Evolutionary conservation across 2,888 invertebrate genomes (phyloP).

Genomic region (Boloria euphrosyne): DNA sequence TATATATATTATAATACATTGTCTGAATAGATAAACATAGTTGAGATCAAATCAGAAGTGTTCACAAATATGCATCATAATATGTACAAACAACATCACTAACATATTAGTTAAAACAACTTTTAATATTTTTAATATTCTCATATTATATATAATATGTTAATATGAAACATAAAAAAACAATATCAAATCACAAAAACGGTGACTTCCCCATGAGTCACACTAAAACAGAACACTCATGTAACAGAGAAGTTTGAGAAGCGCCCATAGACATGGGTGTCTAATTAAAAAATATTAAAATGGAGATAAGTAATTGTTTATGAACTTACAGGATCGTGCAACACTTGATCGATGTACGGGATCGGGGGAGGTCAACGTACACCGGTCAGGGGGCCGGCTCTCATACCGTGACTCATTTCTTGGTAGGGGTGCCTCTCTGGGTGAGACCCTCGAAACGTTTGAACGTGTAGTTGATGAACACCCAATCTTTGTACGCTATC

Average conservation of each 20-base stretch:
- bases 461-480: conserved; percentile 99
- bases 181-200: no score
- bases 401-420: conserved; percentile 82
- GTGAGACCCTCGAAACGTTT: conserved; percentile 99
- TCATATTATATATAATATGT: no score
- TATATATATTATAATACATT: no score
- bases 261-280: no score
- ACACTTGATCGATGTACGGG: conserved; percentile 22
- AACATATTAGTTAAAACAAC: no score
- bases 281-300: neutral
- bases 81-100: no score
- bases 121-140: no score
- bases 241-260: neutral
- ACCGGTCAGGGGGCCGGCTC: conserved; percentile 30
- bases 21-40: no score
- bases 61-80: no score
- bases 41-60: no score
- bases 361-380: conserved; percentile 27
- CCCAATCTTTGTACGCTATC: conserved; percentile 98
- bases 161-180: no score
- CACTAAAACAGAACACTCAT: neutral
- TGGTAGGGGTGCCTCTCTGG: conserved; percentile 92
- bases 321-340: conserved; percentile 21
- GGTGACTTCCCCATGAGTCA: no score
- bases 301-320: conserved; percentile 11